These are phyloP conservation scores for Patella ulyssiponensis DNA, from an alignment of 2,888 invertebrate genomes.

Conservation along the genomic window DNA sequence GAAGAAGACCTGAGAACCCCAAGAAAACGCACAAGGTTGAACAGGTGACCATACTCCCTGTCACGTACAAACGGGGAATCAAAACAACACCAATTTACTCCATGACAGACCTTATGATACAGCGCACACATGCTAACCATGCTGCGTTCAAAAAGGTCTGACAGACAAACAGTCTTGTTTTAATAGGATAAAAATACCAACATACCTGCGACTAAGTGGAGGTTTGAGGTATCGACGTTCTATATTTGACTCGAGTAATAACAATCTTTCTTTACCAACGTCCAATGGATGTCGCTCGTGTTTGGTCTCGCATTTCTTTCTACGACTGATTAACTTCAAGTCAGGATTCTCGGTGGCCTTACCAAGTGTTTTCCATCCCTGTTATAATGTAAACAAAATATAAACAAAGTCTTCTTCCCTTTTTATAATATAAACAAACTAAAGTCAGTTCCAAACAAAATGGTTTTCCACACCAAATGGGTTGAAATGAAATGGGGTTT, in stretches of 20 bases:
- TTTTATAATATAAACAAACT: too few relatives aligned
- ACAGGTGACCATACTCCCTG: too few relatives aligned
- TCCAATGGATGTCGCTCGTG: slow-evolving; percentile 75
- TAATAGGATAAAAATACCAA: slow-evolving; percentile 22
- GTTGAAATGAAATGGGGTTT: too few relatives aligned
- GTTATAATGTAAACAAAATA: not conserved
- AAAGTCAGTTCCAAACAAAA: too few relatives aligned
- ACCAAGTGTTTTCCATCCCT: slow-evolving; percentile 81
- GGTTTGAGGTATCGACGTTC: slow-evolving; percentile 94
- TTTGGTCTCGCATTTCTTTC: slow-evolving; percentile 39
- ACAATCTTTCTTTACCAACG: slow-evolving; percentile 81
- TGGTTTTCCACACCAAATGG: too few relatives aligned
- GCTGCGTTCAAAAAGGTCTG: not conserved
- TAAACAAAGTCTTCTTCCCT: too few relatives aligned
- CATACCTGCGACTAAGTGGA: slow-evolving; percentile 80
- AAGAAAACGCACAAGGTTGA: too few relatives aligned
- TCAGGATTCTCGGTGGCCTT: slow-evolving; percentile 56
- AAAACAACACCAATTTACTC: too few relatives aligned
- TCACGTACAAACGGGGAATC: too few relatives aligned
- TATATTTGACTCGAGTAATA: slow-evolving; percentile 89
- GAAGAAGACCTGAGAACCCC: too few relatives aligned
- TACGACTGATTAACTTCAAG: slow-evolving; percentile 47
- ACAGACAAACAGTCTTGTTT: not conserved
- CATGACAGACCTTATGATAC: too few relatives aligned
- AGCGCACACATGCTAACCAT: too few relatives aligned